Conservation (phyloP, 2,113 vertebrate genomes). For the Seriola aureovittata region DNA sequence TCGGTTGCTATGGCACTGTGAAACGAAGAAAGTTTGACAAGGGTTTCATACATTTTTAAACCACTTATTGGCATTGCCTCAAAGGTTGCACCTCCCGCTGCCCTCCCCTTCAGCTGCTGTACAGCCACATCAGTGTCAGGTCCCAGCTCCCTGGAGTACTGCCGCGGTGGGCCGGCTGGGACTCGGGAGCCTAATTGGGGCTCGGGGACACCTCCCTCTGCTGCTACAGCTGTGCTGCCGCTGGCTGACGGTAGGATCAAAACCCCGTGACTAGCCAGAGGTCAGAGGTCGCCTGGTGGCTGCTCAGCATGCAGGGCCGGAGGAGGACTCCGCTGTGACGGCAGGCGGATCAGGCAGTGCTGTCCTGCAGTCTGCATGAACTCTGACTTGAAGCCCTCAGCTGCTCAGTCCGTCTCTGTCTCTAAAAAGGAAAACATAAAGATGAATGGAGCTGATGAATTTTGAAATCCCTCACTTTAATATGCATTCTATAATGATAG, state of each 20-base stretch:
- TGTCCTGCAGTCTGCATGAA: slow-evolving; percentile 55
- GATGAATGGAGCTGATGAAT: slow-evolving; percentile 31
- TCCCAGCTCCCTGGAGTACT: slow-evolving; percentile 64
- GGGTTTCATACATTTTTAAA: slow-evolving; percentile 76
- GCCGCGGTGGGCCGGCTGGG: slow-evolving; percentile 56
- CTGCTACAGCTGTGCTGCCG: slow-evolving; percentile 77
- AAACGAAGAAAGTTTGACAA: slow-evolving; percentile 79
- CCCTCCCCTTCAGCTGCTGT: slow-evolving; percentile 85
- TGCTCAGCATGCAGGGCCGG: slow-evolving; percentile 52
- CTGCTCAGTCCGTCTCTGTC: slow-evolving; percentile 47
- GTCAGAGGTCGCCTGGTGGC: slow-evolving; percentile 73
- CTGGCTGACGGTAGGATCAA: slow-evolving; percentile 70
- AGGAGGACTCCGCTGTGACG: slow-evolving; percentile 38
- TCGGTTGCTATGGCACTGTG: slow-evolving; percentile 63
- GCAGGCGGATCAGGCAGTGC: slow-evolving; percentile 31
- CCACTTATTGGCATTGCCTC: slow-evolving; percentile 83
- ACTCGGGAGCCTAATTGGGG: slow-evolving; percentile 78
- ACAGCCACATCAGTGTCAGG: slow-evolving; percentile 82
- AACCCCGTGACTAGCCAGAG: slow-evolving; percentile 66
- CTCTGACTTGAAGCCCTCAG: slow-evolving; percentile 65
- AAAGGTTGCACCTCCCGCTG: slow-evolving; percentile 79
- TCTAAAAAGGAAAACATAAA: slow-evolving; percentile 1
- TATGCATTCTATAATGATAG: background rate
- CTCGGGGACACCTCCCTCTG: slow-evolving; percentile 68
- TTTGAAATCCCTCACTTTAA: slow-evolving; percentile 1